phyloP scores from a whole-genome alignment of 2,888 invertebrate genomes.

The Notodonta ziczac region DNA sequence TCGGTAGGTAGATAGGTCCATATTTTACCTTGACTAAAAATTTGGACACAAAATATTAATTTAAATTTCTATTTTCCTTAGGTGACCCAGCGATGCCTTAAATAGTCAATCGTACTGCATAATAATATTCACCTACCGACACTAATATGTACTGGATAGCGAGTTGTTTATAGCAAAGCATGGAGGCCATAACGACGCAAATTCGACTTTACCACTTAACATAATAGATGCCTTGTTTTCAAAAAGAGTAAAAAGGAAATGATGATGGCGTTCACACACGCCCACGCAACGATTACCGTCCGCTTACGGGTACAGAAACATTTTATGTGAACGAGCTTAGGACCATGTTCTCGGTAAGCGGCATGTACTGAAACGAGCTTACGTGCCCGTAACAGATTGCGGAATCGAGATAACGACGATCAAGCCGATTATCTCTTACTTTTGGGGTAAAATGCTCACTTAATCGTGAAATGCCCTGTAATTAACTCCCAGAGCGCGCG shows the following conservation, averaged over 20 bases:
- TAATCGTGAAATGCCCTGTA: conserved; percentile 9
- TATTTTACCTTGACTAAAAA: too few species aligned
- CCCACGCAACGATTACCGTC: conserved; percentile 52
- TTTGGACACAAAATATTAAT: too few species aligned
- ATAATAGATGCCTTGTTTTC: conserved; percentile 29
- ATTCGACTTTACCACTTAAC: conserved; percentile 21
- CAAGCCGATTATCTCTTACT: conserved; percentile 21
- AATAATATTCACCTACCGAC: not conserved
- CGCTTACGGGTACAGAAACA: conserved; percentile 51
- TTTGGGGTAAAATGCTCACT: conserved; percentile 16
- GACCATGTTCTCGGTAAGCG: conserved; percentile 27
- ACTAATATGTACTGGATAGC: conserved; percentile 9
- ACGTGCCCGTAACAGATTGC: conserved; percentile 16
- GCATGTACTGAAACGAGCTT: conserved; percentile 28
- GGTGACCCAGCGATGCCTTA: too few species aligned
- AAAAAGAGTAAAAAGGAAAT: conserved; percentile 37
- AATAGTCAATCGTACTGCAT: not conserved
- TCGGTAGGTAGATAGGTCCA: too few species aligned
- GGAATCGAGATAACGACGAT: conserved; percentile 29
- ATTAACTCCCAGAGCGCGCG: not conserved
- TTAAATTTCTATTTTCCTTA: too few species aligned
- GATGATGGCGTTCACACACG: conserved; percentile 37
- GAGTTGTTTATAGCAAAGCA: conserved; percentile 12
- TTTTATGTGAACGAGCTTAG: conserved; percentile 41
- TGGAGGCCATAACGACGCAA: conserved; percentile 15